Conservation (phyloP, 2,113 vertebrate genomes). For the Ophthalmolycus amberensis region DNA sequence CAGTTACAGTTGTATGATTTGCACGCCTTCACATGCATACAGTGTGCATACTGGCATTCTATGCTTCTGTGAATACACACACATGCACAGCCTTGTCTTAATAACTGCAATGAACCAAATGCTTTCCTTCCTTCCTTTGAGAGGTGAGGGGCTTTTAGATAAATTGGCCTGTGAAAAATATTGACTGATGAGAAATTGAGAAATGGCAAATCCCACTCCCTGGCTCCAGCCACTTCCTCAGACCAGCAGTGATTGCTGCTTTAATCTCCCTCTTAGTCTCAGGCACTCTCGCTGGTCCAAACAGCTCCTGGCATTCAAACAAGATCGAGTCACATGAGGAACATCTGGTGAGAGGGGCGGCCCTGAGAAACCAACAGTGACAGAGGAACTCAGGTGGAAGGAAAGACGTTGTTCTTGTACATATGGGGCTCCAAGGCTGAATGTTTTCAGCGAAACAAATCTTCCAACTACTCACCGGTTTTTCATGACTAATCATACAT, state of each 20-base stretch:
- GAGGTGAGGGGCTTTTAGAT: slow-evolving; percentile 21
- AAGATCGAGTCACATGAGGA: slow-evolving; percentile 13
- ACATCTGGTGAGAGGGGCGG: slow-evolving; percentile 3
- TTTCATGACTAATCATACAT: no score
- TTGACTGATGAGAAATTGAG: slow-evolving; percentile 45
- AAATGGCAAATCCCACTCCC: slow-evolving; percentile 49
- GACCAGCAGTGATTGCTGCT: slow-evolving; percentile 40
- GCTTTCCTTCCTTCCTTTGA: slow-evolving; percentile 16
- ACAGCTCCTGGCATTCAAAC: slow-evolving; percentile 44
- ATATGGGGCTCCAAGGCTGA: no score
- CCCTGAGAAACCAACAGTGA: background rate
- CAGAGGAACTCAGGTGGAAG: slow-evolving; percentile 6
- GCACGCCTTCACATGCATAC: background rate
- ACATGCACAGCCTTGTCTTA: slow-evolving; percentile 3
- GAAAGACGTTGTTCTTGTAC: no score
- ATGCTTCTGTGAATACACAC: slow-evolving; percentile 3
- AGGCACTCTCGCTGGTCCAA: slow-evolving; percentile 11
- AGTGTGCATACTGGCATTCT: background rate
- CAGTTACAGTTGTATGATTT: slow-evolving; percentile 2
- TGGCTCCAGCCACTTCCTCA: slow-evolving; percentile 9
- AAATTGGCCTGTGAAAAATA: slow-evolving; percentile 50
- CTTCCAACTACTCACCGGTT: no score
- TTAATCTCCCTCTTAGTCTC: slow-evolving; percentile 55
- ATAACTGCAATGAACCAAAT: slow-evolving; percentile 10
- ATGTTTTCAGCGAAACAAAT: no score